These are phyloP conservation scores for Drosophila niveifrons DNA, from an alignment of 2,888 invertebrate species.

Conservation along the genomic window DNA sequence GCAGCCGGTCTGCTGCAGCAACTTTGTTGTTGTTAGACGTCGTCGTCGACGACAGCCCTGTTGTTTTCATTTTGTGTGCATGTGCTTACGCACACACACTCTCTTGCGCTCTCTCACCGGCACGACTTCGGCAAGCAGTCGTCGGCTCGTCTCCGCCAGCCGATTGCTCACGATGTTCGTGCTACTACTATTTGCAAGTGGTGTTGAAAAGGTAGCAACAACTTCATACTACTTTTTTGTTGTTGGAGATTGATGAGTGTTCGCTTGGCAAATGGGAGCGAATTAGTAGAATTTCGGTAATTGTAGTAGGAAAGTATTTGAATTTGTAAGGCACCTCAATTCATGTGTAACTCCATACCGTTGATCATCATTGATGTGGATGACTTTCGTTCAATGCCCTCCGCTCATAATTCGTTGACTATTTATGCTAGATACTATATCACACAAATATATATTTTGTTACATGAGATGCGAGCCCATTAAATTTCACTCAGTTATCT, in stretches of 20 bases:
- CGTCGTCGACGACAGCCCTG: neutral
- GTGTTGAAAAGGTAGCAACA: slow-evolving; percentile 36
- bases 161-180: slow-evolving; percentile 29
- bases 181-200: slow-evolving; percentile 21
- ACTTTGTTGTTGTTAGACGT: slow-evolving; percentile 12
- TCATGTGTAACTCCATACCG: slow-evolving; percentile 36
- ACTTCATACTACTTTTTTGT: slow-evolving; percentile 18
- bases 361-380: slow-evolving; percentile 7
- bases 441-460: slow-evolving; percentile 31
- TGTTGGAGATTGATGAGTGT: neutral
- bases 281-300: slow-evolving; percentile 43
- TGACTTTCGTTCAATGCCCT: slow-evolving; percentile 3
- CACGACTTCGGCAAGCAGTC: slow-evolving; percentile 33
- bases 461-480: slow-evolving; percentile 47
- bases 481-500: slow-evolving; percentile 40
- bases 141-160: slow-evolving; percentile 17
- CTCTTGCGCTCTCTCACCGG: slow-evolving; percentile 16
- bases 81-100: slow-evolving; percentile 10
- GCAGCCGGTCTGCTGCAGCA: slow-evolving; percentile 38
- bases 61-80: slow-evolving; percentile 20
- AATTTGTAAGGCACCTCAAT: slow-evolving; percentile 7
- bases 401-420: slow-evolving; percentile 27
- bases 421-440: slow-evolving; percentile 40
- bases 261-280: slow-evolving; percentile 23
- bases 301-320: slow-evolving; percentile 24